phyloP scores from a whole-genome alignment of 2,797 vertebrate species.

The Dicrostonyx torquatus region DNA sequence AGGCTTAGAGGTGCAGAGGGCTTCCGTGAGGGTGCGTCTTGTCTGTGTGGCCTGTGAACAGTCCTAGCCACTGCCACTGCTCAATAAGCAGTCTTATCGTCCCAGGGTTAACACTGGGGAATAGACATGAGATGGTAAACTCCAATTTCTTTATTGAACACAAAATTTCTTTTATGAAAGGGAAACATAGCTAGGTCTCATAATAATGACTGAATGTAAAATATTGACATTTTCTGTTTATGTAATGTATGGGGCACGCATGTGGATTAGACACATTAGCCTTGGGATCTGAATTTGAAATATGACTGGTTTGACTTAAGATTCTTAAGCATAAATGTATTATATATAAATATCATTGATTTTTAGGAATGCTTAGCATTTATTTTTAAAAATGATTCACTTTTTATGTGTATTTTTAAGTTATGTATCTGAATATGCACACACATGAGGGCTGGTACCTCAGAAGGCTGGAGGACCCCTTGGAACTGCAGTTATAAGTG shows the following conservation, averaged over 20 bases:
- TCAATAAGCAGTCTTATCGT: neutral
- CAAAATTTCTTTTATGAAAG: conserved; percentile 20
- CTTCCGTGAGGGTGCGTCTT: neutral
- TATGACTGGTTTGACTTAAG: neutral
- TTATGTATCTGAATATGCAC: neutral
- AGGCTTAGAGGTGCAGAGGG: neutral
- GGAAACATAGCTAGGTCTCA: neutral
- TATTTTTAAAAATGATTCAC: neutral
- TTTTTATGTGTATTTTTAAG: neutral
- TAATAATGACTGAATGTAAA: neutral
- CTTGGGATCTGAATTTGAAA: conserved; percentile 38
- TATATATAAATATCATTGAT: conserved; percentile 1
- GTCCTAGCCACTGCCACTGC: neutral
- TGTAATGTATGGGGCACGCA: neutral
- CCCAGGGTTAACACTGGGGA: neutral
- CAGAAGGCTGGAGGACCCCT: neutral
- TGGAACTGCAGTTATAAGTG: neutral
- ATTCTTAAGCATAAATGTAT: conserved; percentile 39
- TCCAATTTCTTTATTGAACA: neutral
- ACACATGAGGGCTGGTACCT: no score
- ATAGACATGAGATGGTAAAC: neutral
- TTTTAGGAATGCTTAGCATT: conserved; percentile 15
- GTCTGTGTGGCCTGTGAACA: neutral
- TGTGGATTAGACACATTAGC: neutral
- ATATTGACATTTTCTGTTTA: conserved; percentile 28